Percentiles rank a stretch among this genome's conserved stretches.
phyloP scores from a whole-genome alignment of 2,888 invertebrate species.

The Chesias legatella region DNA sequence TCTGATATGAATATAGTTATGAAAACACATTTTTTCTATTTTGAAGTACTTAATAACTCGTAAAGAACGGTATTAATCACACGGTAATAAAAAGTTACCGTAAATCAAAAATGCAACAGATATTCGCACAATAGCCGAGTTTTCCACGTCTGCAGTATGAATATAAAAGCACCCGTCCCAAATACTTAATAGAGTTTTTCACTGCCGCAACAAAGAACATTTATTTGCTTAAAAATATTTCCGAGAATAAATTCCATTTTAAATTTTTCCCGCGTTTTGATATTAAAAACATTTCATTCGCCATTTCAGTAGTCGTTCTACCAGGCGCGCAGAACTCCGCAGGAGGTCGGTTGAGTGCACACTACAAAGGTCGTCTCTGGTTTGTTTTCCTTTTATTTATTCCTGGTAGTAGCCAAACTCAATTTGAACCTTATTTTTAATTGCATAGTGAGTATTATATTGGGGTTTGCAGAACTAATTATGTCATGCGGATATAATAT shows the following conservation, averaged over 20 bases:
- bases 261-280: constrained; percentile 46
- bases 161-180: background rate
- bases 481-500: too few relatives aligned
- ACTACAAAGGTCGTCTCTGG: constrained; percentile 59
- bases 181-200: constrained; percentile 8
- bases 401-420: constrained; percentile 38
- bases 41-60: too few relatives aligned
- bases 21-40: too few relatives aligned
- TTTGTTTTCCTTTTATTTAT: constrained; percentile 64
- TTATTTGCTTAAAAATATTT: constrained; percentile 35
- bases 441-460: constrained; percentile 9
- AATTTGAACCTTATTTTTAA: constrained; percentile 18
- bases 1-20: too few relatives aligned
- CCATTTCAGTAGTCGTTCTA: constrained; percentile 57
- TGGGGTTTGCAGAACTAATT: too few relatives aligned
- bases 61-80: too few relatives aligned
- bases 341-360: constrained; percentile 62
- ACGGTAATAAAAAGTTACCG: too few relatives aligned
- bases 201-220: constrained; percentile 26
- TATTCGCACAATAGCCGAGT: too few relatives aligned
- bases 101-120: too few relatives aligned
- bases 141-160: too few relatives aligned
- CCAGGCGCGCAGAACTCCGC: constrained; percentile 55
- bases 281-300: constrained; percentile 60
- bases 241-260: constrained; percentile 43